Conservation (phyloP, 2,888 invertebrate genomes). For the Acronicta aceris region DNA sequence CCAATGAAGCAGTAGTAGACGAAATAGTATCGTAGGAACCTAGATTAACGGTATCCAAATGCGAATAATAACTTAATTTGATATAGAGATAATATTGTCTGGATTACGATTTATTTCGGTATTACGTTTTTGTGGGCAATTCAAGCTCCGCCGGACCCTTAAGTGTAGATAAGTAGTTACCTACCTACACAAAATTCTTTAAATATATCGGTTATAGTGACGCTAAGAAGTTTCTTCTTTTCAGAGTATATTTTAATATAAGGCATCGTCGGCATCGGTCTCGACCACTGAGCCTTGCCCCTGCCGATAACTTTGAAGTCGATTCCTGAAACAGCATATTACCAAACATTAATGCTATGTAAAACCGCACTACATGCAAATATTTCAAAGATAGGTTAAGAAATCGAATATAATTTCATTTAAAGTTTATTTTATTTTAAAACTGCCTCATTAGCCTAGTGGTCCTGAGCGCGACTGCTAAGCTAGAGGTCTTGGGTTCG, state of each 20-base stretch:
- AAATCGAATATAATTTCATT: background rate
- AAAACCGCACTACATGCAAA: background rate
- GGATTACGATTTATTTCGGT: no score
- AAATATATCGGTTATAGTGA: conserved; percentile 69
- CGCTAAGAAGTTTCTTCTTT: conserved; percentile 71
- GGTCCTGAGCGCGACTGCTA: no score
- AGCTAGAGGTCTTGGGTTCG: no score
- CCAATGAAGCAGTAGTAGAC: no score
- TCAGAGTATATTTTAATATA: conserved; percentile 79
- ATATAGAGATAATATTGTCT: no score
- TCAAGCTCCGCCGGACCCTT: no score
- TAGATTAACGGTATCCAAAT: no score
- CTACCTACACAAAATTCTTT: conserved; percentile 63
- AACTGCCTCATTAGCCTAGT: no score
- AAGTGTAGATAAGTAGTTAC: background rate
- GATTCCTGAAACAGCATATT: conserved; percentile 68
- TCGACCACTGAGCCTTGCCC: conserved; percentile 79
- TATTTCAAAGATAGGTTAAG: background rate
- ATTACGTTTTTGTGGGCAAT: no score
- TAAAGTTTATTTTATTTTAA: no score
- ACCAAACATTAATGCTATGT: background rate
- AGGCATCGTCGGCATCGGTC: conserved; percentile 76
- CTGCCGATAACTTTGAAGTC: conserved; percentile 73
- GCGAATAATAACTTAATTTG: no score
- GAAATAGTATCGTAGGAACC: no score